Percentiles rank a stretch among this genome's conserved stretches.
These are phyloP conservation scores for Centruroides sculpturatus DNA, from an alignment of 1,140 invertebrate genomes.

Conservation along the genomic window DNA sequence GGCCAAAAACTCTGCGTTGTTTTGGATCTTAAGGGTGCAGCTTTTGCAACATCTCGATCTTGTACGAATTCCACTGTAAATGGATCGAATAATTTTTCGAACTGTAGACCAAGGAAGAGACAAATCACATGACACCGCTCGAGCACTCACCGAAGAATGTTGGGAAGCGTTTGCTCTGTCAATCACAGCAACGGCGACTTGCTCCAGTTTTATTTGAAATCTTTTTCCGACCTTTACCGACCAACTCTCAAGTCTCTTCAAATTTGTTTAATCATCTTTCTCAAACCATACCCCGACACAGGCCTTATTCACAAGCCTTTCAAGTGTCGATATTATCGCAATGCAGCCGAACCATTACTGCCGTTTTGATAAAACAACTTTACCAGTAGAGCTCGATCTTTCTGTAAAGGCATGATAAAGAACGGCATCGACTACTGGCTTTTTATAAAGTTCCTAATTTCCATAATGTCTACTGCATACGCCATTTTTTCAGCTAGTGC, in stretches of 20 bases:
- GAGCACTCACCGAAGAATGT: neutral
- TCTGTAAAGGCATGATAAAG: too few relatives aligned
- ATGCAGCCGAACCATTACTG: too few relatives aligned
- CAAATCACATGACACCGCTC: conserved; percentile 1
- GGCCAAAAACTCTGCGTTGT: neutral
- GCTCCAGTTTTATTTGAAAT: neutral
- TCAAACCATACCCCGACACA: neutral
- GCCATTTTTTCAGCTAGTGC: too few relatives aligned
- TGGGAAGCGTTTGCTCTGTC: neutral
- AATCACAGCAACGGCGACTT: neutral
- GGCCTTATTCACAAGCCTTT: too few relatives aligned
- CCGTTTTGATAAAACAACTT: too few relatives aligned
- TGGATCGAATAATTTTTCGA: neutral
- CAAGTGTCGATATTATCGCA: too few relatives aligned
- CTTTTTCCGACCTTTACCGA: neutral
- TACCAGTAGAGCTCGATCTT: too few relatives aligned
- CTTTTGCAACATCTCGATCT: neutral
- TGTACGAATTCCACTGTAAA: neutral
- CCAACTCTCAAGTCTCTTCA: conserved; percentile 1
- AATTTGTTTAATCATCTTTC: conserved; percentile 3
- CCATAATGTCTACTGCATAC: too few relatives aligned
- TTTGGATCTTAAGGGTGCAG: neutral
- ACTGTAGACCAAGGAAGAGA: neutral
- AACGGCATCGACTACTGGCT: too few relatives aligned
- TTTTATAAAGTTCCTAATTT: too few relatives aligned